These are phyloP conservation scores for Operophtera brumata DNA, from an alignment of 2,888 invertebrate genomes.

Conservation along the genomic window DNA sequence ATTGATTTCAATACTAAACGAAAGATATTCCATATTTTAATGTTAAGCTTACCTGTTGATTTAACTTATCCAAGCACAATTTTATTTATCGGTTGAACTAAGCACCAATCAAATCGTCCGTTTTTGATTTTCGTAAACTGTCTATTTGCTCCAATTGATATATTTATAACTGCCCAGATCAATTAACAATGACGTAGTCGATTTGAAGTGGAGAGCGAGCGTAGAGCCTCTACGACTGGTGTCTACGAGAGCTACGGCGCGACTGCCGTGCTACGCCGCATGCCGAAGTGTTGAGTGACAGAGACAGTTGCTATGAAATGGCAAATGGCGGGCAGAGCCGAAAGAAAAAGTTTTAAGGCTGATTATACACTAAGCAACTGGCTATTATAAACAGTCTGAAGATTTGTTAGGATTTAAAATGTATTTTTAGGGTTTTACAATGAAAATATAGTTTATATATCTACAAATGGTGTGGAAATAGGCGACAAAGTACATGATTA, in stretches of 20 bases:
- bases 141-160: constrained; percentile 8
- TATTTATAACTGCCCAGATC: constrained; percentile 9
- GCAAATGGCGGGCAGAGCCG: constrained; percentile 57
- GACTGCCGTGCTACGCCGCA: constrained; percentile 68
- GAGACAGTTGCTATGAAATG: constrained; percentile 53
- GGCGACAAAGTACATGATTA: too few species aligned
- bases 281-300: constrained; percentile 42
- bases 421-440: too few species aligned
- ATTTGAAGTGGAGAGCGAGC: constrained; percentile 6
- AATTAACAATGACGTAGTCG: constrained; percentile 24
- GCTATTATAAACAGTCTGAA: not conserved
- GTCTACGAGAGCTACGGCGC: constrained; percentile 60
- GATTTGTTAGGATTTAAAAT: too few species aligned
- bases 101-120: constrained; percentile 9
- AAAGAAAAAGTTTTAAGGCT: constrained; percentile 58
- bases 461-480: too few species aligned
- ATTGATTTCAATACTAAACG: too few species aligned
- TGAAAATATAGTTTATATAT: too few species aligned
- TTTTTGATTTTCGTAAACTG: not conserved
- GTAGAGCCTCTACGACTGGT: constrained; percentile 30
- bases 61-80: constrained; percentile 43
- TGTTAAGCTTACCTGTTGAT: constrained; percentile 45
- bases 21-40: too few species aligned
- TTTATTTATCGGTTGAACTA: constrained; percentile 11
- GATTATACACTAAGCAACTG: constrained; percentile 34